Base-by-base conservation (phyloP, 2,113 vertebrate genomes). In the Vidua chalybeata region DNA sequence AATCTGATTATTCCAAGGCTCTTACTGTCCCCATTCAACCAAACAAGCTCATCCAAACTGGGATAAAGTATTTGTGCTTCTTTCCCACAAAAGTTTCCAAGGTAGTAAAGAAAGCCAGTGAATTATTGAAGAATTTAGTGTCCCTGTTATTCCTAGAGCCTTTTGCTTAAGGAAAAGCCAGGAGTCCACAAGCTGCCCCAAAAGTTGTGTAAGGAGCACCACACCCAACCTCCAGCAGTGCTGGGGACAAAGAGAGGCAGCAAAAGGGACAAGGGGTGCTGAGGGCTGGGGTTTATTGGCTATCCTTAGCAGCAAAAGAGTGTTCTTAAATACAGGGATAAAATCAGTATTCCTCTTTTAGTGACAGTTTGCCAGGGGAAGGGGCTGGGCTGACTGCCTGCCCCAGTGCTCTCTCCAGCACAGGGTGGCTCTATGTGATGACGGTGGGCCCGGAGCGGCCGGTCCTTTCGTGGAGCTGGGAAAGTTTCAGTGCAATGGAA, bases 401-500 rank as follows among this genome's bases (percentile, higher is more conserved):
- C 73, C 90, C 31, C 4, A 3, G 72, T 0, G 51, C 68, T 2
- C 49, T 0, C 55, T 31, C 28, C 61, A 23, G 79, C 27, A 5
- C 7, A 7, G 55, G 2, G 22, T 4, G 43, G 30, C 62, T 62
- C 98, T 98, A 99, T 97, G 99, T 99, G 96, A 99, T 99, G 91
- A 99, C 99, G 5, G 99, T 99, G 10, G 99, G 99, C 15, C 97
- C 98, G 0, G 97, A 96, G 88, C 99, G 99, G 39, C 99, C 99
- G 0, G 99, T 99, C 74, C 97, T 97, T 79, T 99, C 99, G 1
- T 99, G 98, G 26, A 99, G 98, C 94, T 99, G 98, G 16, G 99
- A 99, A 39, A 99, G 97, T 96, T 98, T 99, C 96, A 99, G 97
- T 35, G 99, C 98, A 61, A 99, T 99, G 89, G 98, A 98, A 41